Conservation (phyloP, 2,797 vertebrate species). For the Pseudochirops cupreus region DNA sequence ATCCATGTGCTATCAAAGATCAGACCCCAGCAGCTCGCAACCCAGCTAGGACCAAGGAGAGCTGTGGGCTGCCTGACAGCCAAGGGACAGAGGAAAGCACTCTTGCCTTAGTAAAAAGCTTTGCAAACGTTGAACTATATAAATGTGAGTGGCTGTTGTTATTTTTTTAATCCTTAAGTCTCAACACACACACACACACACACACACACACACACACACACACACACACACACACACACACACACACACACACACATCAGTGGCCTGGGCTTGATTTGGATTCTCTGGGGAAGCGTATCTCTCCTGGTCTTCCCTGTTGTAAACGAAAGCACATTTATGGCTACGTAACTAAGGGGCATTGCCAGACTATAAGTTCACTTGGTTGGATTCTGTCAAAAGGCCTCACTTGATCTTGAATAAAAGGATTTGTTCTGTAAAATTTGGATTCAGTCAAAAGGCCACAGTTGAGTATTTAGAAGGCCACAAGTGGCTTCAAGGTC, state of each 20-base stretch:
- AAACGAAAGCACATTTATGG: neutral
- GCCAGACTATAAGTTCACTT: neutral
- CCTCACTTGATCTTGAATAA: too few relatives aligned
- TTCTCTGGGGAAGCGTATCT: neutral
- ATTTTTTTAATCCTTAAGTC: neutral
- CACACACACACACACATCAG: neutral
- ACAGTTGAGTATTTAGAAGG: too few relatives aligned
- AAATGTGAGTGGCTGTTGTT: neutral
- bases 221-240: rapidly evolving
- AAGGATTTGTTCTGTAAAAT: too few relatives aligned
- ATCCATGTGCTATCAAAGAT: neutral
- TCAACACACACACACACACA: rapidly evolving
- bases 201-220: neutral
- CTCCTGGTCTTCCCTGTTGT: neutral
- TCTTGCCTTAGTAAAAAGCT: neutral
- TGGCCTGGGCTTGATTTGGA: neutral
- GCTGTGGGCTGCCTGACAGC: neutral
- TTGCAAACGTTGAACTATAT: neutral
- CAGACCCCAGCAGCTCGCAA: neutral
- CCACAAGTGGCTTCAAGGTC: too few relatives aligned
- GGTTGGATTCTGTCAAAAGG: too few relatives aligned
- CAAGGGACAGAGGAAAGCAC: neutral
- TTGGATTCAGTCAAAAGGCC: too few relatives aligned
- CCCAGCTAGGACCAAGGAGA: neutral
- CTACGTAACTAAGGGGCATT: neutral